These are phyloP conservation scores for Tanaodytes sp. DNA, from an alignment of 2,888 invertebrate genomes.

Conservation along the genomic window DNA sequence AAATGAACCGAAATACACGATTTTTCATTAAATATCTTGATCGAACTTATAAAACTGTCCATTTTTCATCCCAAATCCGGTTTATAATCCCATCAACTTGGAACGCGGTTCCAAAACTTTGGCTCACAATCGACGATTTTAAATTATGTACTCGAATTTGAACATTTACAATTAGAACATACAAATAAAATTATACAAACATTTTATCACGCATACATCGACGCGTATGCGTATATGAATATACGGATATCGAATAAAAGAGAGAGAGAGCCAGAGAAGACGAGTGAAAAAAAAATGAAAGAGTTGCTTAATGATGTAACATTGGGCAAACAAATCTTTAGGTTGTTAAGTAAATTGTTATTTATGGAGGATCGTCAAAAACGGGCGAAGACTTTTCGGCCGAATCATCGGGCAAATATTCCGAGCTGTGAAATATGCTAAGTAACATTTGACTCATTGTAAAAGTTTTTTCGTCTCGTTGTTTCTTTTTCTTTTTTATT, in stretches of 20 bases:
- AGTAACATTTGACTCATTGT: constrained; percentile 33
- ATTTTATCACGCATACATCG: no score
- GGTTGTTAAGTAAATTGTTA: constrained; percentile 3
- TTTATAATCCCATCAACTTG: constrained; percentile 35
- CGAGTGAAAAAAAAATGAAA: background rate
- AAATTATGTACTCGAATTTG: no score
- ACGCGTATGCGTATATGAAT: no score
- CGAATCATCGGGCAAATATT: constrained; percentile 26
- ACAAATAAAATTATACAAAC: no score
- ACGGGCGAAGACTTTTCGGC: background rate
- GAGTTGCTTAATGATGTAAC: no score
- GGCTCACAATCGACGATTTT: no score
- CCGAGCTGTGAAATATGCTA: constrained; percentile 33
- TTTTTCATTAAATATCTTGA: constrained; percentile 52
- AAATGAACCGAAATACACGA: constrained; percentile 40
- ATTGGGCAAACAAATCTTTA: background rate
- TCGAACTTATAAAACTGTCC: constrained; percentile 41
- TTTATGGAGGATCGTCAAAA: background rate
- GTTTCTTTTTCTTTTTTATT: no score
- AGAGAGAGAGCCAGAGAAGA: background rate
- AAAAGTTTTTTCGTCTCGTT: background rate
- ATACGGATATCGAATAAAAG: no score
- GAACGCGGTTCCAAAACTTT: constrained; percentile 25
- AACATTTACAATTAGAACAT: no score
- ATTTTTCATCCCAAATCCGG: constrained; percentile 49